Conservation (phyloP, 2,797 vertebrate genomes). For the Pachyuromys duprasi region DNA sequence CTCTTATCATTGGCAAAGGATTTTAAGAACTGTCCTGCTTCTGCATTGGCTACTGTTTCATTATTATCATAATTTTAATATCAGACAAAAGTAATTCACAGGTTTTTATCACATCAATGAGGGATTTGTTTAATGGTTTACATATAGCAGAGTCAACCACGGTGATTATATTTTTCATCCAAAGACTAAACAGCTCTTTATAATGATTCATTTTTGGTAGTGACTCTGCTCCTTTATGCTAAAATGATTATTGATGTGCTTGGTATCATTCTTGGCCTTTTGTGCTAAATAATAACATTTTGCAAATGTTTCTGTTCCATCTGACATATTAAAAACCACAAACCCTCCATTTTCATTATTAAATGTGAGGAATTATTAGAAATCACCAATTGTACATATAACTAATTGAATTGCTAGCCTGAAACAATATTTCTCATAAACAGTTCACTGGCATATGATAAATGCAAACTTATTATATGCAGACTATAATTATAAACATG, state of each 20-base stretch:
- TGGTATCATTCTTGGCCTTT: neutral
- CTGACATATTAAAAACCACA: constrained; percentile 16
- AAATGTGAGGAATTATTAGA: constrained; percentile 51
- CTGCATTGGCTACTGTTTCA: neutral
- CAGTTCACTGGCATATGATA: constrained; percentile 71
- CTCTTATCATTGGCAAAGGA: neutral
- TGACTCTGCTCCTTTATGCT: constrained; percentile 11
- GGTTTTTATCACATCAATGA: neutral
- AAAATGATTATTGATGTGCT: neutral
- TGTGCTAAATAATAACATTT: constrained; percentile 3
- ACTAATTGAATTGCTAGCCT: constrained; percentile 76
- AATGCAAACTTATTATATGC: constrained; percentile 57
- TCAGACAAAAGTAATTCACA: neutral
- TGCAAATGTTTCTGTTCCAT: neutral
- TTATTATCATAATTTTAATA: neutral
- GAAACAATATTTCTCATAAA: constrained; percentile 73
- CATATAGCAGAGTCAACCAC: neutral
- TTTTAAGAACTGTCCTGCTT: neutral
- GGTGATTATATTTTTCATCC: neutral
- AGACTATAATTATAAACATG: constrained; percentile 75
- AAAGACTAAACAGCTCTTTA: neutral
- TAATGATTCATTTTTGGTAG: neutral
- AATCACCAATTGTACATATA: constrained; percentile 64
- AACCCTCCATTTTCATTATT: constrained; percentile 47
- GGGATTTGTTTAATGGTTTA: neutral